These are phyloP conservation scores for Aporophyla nigra DNA, from an alignment of 2,888 invertebrate genomes.

Conservation along the genomic window DNA sequence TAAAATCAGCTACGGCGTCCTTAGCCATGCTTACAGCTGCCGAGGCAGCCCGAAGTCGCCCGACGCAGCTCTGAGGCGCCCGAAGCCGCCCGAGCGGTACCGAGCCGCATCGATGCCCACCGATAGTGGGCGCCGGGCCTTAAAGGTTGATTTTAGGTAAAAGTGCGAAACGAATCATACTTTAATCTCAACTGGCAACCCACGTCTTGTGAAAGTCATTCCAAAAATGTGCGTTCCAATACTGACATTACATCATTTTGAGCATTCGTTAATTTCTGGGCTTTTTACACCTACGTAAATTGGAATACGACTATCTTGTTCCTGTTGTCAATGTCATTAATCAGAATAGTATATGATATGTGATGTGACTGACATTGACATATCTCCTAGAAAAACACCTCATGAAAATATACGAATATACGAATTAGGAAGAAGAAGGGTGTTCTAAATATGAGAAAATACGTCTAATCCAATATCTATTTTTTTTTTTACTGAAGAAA, in stretches of 20 bases:
- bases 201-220: neutral
- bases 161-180: neutral
- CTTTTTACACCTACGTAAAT: neutral
- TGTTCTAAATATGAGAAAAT: neutral
- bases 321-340: slow-evolving; percentile 1
- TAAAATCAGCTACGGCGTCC: too few relatives aligned
- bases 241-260: neutral
- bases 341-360: too few relatives aligned
- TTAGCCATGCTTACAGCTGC: too few relatives aligned
- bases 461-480: neutral
- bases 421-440: neutral
- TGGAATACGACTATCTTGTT: neutral
- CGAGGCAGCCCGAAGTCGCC: too few relatives aligned
- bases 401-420: neutral
- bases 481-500: neutral
- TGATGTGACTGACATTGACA: neutral
- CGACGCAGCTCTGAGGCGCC: too few relatives aligned
- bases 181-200: slow-evolving; percentile 7
- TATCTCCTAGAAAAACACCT: neutral
- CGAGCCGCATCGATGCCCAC: too few relatives aligned
- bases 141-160: too few relatives aligned
- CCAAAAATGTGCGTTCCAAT: neutral
- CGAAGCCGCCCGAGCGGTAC: too few relatives aligned
- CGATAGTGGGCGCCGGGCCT: too few relatives aligned
- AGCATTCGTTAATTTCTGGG: neutral